Evolutionary conservation across 2,888 invertebrate genomes (phyloP).

Genomic region (Harmothoe impar): DNA sequence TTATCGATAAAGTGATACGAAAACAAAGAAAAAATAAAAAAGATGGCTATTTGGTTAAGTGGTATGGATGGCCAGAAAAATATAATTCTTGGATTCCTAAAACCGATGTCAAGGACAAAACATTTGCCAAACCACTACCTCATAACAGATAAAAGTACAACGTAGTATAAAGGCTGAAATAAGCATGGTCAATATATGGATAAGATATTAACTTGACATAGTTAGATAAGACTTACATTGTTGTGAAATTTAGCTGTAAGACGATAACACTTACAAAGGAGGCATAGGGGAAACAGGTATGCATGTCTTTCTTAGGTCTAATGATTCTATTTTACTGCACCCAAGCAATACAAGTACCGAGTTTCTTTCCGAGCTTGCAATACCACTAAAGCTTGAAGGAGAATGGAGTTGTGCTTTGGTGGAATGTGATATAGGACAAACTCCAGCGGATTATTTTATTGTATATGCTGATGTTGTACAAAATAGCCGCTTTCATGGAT

Average conservation of each 20-base stretch:
- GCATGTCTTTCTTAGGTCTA: background rate
- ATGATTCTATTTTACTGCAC: background rate
- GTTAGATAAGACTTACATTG: background rate
- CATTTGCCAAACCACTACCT: background rate
- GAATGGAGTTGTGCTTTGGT: background rate
- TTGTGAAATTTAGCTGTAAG: background rate
- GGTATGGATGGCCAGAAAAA: background rate
- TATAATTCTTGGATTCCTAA: conserved; percentile 16
- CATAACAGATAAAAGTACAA: no score
- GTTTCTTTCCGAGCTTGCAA: background rate
- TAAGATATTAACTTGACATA: background rate
- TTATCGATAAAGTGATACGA: background rate
- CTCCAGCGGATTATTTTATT: background rate
- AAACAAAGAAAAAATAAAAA: background rate
- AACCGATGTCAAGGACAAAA: background rate
- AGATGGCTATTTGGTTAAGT: background rate
- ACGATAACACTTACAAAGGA: no score
- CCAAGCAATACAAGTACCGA: background rate
- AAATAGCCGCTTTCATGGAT: background rate
- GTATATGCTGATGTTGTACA: background rate
- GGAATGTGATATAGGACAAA: background rate
- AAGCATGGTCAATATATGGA: background rate
- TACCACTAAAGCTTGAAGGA: background rate
- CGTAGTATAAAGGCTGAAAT: background rate
- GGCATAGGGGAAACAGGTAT: background rate